phyloP scores from a whole-genome alignment of 2,888 invertebrate species.

The Fragum fragum region DNA sequence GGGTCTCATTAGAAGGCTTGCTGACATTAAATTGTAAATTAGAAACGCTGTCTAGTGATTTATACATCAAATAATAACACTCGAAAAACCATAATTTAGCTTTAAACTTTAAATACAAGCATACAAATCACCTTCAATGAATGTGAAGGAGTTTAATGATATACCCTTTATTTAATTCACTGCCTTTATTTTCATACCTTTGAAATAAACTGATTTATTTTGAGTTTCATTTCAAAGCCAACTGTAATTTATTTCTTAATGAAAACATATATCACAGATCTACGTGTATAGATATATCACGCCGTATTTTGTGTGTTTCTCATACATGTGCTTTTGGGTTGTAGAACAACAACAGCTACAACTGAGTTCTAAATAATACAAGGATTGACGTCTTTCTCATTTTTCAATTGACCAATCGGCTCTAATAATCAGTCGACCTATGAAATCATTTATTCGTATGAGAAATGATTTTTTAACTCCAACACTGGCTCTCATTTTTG shows the following conservation, averaged over 20 bases:
- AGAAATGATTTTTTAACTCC: too few relatives aligned
- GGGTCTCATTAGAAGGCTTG: neutral
- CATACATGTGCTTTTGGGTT: too few relatives aligned
- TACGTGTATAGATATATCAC: too few relatives aligned
- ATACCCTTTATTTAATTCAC: slow-evolving; percentile 6
- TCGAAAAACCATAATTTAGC: slow-evolving; percentile 10
- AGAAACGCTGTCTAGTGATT: slow-evolving; percentile 18
- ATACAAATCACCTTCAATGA: slow-evolving; percentile 21
- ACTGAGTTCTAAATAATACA: too few relatives aligned
- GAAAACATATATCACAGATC: neutral
- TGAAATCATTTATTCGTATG: too few relatives aligned
- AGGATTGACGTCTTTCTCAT: too few relatives aligned
- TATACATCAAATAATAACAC: slow-evolving; percentile 5
- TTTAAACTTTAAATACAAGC: slow-evolving; percentile 22
- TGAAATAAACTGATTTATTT: neutral
- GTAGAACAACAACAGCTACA: too few relatives aligned
- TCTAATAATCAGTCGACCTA: too few relatives aligned
- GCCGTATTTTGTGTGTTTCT: too few relatives aligned
- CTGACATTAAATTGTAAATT: slow-evolving; percentile 27
- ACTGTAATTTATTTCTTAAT: neutral
- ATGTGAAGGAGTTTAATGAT: neutral
- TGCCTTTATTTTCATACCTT: slow-evolving; percentile 2
- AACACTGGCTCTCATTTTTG: too few relatives aligned
- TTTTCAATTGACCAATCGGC: too few relatives aligned
- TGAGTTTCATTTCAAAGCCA: neutral